Evolutionary conservation across 2,797 vertebrate species (phyloP).

Genomic region (Coluber constrictor): DNA sequence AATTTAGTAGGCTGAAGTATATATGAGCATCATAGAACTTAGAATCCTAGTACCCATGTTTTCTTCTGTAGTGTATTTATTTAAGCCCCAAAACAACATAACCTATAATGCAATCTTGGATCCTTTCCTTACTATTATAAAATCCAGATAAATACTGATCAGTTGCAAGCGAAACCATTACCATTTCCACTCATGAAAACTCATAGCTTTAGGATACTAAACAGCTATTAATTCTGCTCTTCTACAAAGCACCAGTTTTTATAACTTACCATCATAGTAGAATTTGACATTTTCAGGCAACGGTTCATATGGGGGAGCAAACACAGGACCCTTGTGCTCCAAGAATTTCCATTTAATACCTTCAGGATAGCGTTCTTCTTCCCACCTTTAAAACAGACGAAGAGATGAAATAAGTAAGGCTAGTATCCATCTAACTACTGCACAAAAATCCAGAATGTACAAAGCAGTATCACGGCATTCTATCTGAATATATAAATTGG

Average conservation of each 20-base stretch:
- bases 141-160: not conserved
- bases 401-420: conserved; percentile 3
- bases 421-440: conserved; percentile 22
- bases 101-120: not conserved
- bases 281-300: conserved; percentile 88
- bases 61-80: not conserved
- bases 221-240: not conserved
- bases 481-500: not conserved
- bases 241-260: conserved; percentile 54
- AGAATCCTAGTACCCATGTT: not conserved
- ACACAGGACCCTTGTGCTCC: conserved; percentile 94
- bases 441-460: not conserved
- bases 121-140: not conserved
- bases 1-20: not conserved
- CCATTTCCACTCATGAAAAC: not conserved
- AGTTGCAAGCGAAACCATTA: not conserved
- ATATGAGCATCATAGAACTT: not conserved
- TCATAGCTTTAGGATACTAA: not conserved
- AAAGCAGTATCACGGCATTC: not conserved
- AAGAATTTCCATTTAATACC: conserved; percentile 97
- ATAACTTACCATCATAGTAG: conserved; percentile 88
- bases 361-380: conserved; percentile 90
- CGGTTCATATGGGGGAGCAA: conserved; percentile 88
- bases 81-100: not conserved
- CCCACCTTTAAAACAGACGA: conserved; percentile 83